Evolutionary conservation across 2,888 invertebrate species (phyloP).

Genomic region (Andricus curvator): DNA sequence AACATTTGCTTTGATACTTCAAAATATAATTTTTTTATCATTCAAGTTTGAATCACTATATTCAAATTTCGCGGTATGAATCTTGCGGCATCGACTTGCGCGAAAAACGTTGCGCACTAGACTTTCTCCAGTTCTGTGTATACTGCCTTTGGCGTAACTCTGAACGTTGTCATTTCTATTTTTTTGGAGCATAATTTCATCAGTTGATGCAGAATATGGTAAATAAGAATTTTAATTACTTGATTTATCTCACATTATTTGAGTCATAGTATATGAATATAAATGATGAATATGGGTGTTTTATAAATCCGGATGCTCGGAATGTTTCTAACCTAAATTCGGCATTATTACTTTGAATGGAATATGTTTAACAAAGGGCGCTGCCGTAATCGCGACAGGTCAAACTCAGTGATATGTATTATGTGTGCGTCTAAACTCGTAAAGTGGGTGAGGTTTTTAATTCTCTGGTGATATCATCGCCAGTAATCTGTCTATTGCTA

Average conservation of each 20-base stretch:
- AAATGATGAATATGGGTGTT: not conserved
- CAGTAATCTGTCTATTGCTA: not conserved
- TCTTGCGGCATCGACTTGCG: not conserved
- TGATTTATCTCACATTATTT: not conserved
- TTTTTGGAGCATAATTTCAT: not conserved
- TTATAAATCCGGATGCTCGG: not conserved
- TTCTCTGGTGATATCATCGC: constrained; percentile 31
- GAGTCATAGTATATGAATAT: not conserved
- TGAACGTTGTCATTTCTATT: constrained; percentile 17
- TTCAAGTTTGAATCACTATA: not conserved
- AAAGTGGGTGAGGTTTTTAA: constrained; percentile 66
- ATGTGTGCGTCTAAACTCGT: constrained; percentile 62
- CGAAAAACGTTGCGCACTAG: not conserved
- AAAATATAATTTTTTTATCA: not conserved
- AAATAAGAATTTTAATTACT: constrained; percentile 6
- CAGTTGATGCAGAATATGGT: constrained; percentile 13
- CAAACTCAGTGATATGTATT: constrained; percentile 50
- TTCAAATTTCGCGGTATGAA: not conserved
- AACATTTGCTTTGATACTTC: not conserved
- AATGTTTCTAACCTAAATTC: constrained; percentile 24
- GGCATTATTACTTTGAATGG: constrained; percentile 32
- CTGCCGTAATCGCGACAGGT: constrained; percentile 68
- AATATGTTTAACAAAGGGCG: constrained; percentile 63
- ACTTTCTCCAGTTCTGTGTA: constrained; percentile 20
- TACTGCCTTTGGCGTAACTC: not conserved